These are phyloP conservation scores for Characodon lateralis DNA, from an alignment of 2,797 vertebrate species.

Conservation along the genomic window DNA sequence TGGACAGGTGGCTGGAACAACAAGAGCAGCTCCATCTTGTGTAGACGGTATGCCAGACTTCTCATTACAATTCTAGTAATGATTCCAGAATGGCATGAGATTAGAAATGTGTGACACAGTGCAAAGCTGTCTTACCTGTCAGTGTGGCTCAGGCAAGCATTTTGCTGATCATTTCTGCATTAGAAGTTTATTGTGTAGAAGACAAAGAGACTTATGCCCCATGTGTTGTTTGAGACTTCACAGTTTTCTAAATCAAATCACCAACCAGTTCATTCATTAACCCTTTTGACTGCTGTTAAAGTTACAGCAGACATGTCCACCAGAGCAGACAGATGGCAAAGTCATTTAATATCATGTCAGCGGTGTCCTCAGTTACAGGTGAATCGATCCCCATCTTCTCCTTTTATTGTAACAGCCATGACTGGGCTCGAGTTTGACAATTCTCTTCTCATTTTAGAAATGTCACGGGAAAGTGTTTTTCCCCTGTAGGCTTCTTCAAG, in stretches of 20 bases:
- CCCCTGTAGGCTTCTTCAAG: slow-evolving; percentile 53
- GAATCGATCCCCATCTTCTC: slow-evolving; percentile 76
- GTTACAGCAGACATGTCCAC: slow-evolving; percentile 38
- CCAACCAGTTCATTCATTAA: slow-evolving; percentile 16
- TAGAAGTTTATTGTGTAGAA: slow-evolving; percentile 28
- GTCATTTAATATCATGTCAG: slow-evolving; percentile 81
- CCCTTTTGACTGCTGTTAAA: slow-evolving; percentile 29
- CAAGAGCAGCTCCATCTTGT: slow-evolving; percentile 92
- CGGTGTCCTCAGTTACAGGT: slow-evolving; percentile 73
- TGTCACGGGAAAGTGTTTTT: slow-evolving; percentile 61
- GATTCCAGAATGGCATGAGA: slow-evolving; percentile 41
- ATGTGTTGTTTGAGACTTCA: slow-evolving; percentile 18
- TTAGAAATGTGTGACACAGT: slow-evolving; percentile 25
- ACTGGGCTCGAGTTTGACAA: slow-evolving; percentile 66
- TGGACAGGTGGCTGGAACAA: slow-evolving; percentile 97
- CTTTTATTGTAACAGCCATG: slow-evolving; percentile 66
- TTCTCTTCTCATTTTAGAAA: slow-evolving; percentile 54
- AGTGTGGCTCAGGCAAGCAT: slow-evolving; percentile 24
- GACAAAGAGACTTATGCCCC: slow-evolving; percentile 2
- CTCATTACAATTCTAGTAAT: slow-evolving; percentile 43
- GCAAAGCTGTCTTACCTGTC: slow-evolving; percentile 50
- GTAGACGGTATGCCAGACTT: slow-evolving; percentile 88
- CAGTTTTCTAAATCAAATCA: slow-evolving; percentile 44
- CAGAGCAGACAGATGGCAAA: slow-evolving; percentile 50
- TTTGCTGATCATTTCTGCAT: slow-evolving; percentile 26